phyloP scores from a whole-genome alignment of 2,888 invertebrate genomes.

The Corythucha ciliata region DNA sequence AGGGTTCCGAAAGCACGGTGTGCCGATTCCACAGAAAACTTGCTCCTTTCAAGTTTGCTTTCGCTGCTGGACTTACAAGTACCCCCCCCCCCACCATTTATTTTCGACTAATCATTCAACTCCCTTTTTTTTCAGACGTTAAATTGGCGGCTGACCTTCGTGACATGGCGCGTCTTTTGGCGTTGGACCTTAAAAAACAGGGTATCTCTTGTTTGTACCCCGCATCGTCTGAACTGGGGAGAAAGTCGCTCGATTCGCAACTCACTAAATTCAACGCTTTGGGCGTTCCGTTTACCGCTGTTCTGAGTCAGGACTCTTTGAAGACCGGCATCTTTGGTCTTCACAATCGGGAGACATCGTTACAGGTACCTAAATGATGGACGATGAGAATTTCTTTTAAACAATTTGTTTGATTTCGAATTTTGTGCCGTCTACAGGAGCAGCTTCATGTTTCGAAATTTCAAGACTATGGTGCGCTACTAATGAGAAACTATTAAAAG shows the following conservation, averaged over 20 bases:
- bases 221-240: conserved; percentile 38
- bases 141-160: conserved; percentile 43
- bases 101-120: neutral
- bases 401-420: neutral
- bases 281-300: conserved; percentile 63
- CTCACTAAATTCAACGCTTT: conserved; percentile 47
- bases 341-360: conserved; percentile 46
- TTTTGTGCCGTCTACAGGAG: conserved; percentile 23
- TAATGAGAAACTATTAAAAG: conserved; percentile 28
- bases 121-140: conserved; percentile 34
- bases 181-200: conserved; percentile 45
- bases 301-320: conserved; percentile 58
- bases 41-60: conserved; percentile 65
- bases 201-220: conserved; percentile 43
- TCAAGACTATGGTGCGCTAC: conserved; percentile 27
- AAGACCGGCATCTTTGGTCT: conserved; percentile 58
- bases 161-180: conserved; percentile 49
- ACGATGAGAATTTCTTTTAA: no score
- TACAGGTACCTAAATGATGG: conserved; percentile 47
- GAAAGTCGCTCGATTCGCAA: conserved; percentile 41
- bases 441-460: conserved; percentile 25
- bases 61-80: conserved; percentile 44
- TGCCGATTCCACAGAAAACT: conserved; percentile 59
- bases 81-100: neutral
- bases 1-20: conserved; percentile 40